Evolutionary conservation across 2,888 invertebrate species (phyloP).

Genomic region (Tubiluchus corallicola): DNA sequence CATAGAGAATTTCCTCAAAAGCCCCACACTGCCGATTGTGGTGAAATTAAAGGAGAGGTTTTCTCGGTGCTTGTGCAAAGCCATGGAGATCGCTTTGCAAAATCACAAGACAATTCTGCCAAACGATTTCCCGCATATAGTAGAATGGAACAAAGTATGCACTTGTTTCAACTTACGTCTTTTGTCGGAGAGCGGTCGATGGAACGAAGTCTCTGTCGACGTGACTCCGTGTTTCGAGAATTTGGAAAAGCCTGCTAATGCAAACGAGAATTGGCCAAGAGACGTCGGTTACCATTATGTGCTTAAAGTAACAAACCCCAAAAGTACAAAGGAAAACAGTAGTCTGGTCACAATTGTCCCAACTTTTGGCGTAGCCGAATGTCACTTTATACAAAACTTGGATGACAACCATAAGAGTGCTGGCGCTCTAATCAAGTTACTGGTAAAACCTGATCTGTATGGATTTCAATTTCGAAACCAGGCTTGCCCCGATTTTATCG

Average conservation of each 20-base stretch:
- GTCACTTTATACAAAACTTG: neutral
- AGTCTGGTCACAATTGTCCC: too few species aligned
- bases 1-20: too few species aligned
- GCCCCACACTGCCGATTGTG: too few species aligned
- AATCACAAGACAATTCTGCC: too few species aligned
- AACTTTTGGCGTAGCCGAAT: too few species aligned
- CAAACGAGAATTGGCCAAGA: neutral
- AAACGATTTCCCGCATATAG: neutral
- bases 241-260: neutral
- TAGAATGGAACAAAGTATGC: neutral
- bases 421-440: neutral
- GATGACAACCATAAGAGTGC: neutral
- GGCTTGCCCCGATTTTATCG: conserved; percentile 70
- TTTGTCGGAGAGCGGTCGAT: too few species aligned
- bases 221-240: neutral
- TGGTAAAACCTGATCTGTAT: neutral
- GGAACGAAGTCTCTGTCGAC: too few species aligned
- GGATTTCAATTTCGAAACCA: conserved; percentile 79
- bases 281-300: neutral
- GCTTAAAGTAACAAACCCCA: too few species aligned
- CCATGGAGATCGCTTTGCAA: too few species aligned
- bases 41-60: neutral
- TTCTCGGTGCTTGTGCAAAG: neutral
- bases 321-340: neutral
- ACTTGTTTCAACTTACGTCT: neutral